Evolutionary conservation across 2,797 vertebrate species (phyloP).

Genomic region (Cossypha niveicapilla): DNA sequence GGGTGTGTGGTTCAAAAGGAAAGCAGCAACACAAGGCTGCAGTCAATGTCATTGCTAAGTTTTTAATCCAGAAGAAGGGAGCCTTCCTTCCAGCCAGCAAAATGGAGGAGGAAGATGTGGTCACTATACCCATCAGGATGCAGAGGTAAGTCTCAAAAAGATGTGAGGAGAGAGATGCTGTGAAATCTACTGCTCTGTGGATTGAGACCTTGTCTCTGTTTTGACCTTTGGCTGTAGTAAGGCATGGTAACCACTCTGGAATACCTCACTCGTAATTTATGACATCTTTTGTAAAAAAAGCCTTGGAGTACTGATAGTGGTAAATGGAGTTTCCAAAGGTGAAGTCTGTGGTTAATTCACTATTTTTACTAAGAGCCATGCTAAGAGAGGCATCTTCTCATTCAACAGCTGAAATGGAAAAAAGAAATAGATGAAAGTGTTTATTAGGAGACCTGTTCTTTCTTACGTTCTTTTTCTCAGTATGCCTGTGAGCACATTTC

Average conservation of each 20-base stretch:
- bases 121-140: not conserved
- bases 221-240: not conserved
- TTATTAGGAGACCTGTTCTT: not conserved
- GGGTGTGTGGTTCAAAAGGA: not conserved
- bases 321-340: not conserved
- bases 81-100: not conserved
- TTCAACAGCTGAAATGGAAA: not conserved
- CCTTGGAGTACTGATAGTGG: not conserved
- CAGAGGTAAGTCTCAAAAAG: not conserved
- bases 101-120: not conserved
- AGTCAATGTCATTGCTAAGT: not conserved
- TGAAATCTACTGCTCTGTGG: not conserved
- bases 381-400: not conserved
- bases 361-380: not conserved
- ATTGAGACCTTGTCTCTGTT: not conserved
- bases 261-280: not conserved
- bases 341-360: not conserved
- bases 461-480: not conserved
- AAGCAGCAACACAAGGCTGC: not conserved
- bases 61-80: not conserved
- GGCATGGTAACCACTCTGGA: not conserved
- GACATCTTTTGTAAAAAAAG: not conserved
- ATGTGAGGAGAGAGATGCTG: not conserved
- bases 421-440: not conserved
- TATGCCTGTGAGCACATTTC: not conserved